Conservation (phyloP, 92 coral and sea anemone species). For the Isaurus tuberculatus region DNA sequence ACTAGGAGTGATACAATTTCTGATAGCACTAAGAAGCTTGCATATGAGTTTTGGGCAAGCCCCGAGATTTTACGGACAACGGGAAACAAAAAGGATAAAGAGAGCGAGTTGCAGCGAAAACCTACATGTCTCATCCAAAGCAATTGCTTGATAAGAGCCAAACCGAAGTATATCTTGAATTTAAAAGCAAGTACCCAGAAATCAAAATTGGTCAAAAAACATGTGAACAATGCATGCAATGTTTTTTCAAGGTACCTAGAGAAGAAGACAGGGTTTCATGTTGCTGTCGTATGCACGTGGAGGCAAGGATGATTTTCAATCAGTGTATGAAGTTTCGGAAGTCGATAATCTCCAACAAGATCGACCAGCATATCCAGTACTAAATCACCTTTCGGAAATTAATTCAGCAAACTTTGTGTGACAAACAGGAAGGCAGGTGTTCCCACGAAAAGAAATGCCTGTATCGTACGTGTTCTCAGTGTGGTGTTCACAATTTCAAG, state of each 20-base stretch:
- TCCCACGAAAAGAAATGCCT: background rate
- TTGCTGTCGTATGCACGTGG: too few relatives aligned
- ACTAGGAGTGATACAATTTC: conserved; percentile 21
- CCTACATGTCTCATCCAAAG: conserved; percentile 42
- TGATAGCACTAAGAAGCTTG: conserved; percentile 26
- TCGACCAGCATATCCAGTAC: background rate
- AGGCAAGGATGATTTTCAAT: background rate
- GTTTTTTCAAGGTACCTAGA: background rate
- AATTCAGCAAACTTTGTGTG: background rate
- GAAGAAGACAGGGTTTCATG: too few relatives aligned
- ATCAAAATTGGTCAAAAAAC: conserved; percentile 16
- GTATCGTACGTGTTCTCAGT: background rate
- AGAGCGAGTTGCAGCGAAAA: conserved; percentile 42
- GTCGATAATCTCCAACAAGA: background rate
- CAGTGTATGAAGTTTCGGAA: conserved; percentile 34
- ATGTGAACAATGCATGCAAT: conserved; percentile 8
- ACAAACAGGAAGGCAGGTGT: background rate
- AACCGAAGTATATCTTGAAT: conserved; percentile 41
- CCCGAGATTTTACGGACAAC: conserved; percentile 44
- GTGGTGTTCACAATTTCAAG: conserved; percentile 16
- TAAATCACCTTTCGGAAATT: background rate
- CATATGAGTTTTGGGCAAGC: conserved; percentile 62
- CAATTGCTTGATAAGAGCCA: conserved; percentile 55
- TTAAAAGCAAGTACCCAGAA: conserved; percentile 38
- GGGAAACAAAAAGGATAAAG: conserved; percentile 49